These are phyloP conservation scores for Pterocles orientalis DNA, from an alignment of 2,113 vertebrate genomes.

Conservation along the genomic window DNA sequence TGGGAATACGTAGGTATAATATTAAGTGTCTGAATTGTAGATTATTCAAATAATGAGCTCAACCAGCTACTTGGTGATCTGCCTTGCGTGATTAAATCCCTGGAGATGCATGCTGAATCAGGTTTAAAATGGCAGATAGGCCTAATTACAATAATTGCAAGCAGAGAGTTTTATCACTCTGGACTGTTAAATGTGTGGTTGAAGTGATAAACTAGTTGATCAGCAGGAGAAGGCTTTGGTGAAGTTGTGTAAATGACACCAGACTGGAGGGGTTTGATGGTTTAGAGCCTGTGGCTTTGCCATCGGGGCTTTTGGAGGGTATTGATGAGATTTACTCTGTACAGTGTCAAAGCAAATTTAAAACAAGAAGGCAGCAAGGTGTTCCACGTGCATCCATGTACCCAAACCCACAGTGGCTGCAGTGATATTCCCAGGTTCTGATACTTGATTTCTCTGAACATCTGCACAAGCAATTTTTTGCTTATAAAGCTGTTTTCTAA, in stretches of 20 bases:
- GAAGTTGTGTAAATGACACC: neutral
- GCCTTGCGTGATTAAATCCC: conserved; percentile 20
- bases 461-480: neutral
- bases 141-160: conserved; percentile 17
- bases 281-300: neutral
- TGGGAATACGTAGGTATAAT: neutral
- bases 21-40: conserved; percentile 20
- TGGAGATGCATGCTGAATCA: neutral
- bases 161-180: conserved; percentile 4
- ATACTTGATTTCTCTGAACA: neutral
- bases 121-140: conserved; percentile 37
- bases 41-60: conserved; percentile 47
- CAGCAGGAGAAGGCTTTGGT: neutral
- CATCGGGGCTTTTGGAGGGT: neutral
- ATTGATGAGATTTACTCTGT: neutral
- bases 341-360: neutral
- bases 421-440: neutral
- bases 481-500: neutral
- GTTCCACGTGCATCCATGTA: neutral
- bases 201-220: conserved; percentile 28
- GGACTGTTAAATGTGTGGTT: neutral
- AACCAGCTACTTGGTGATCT: conserved; percentile 42
- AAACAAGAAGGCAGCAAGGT: neutral
- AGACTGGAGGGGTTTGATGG: neutral
- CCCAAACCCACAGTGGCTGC: neutral